Conservation (phyloP, 2,888 invertebrate species). For the Acronicta leporina region DNA sequence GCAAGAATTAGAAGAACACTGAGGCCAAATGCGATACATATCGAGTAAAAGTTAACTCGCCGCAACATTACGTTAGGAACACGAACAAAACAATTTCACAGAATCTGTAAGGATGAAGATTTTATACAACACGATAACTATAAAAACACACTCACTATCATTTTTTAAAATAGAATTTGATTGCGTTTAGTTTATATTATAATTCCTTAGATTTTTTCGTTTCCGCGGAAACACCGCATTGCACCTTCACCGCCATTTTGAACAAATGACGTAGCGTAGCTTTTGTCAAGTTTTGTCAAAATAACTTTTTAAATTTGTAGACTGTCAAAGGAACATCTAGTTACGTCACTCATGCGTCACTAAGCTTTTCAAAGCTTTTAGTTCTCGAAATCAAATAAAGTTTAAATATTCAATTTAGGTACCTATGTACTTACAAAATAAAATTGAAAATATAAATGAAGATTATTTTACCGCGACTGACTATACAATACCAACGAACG, state of each 20-base stretch:
- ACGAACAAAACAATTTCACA: slow-evolving; percentile 64
- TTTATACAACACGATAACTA: slow-evolving; percentile 73
- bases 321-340: slow-evolving; percentile 26
- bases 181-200: slow-evolving; percentile 78
- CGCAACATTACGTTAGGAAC: slow-evolving; percentile 84
- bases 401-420: too few relatives aligned
- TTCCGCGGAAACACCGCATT: slow-evolving; percentile 88
- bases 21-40: slow-evolving; percentile 87
- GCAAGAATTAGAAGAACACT: slow-evolving; percentile 87
- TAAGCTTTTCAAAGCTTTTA: slow-evolving; percentile 15
- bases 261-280: slow-evolving; percentile 62
- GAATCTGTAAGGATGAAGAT: slow-evolving; percentile 63
- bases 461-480: neutral
- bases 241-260: slow-evolving; percentile 85
- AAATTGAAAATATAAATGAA: neutral
- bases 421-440: neutral
- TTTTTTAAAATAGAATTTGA: slow-evolving; percentile 75
- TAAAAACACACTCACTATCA: slow-evolving; percentile 75
- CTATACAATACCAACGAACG: slow-evolving; percentile 9
- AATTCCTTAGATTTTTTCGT: slow-evolving; percentile 76
- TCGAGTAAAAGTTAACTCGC: slow-evolving; percentile 85
- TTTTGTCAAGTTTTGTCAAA: slow-evolving; percentile 62
- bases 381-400: neutral
- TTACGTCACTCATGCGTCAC: slow-evolving; percentile 26
- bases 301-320: slow-evolving; percentile 44